Evolutionary conservation across 1,140 invertebrate genomes (phyloP), one percentile per base, ranked within the genome.

Genomic region (Neodiprion lecontei): DNA sequence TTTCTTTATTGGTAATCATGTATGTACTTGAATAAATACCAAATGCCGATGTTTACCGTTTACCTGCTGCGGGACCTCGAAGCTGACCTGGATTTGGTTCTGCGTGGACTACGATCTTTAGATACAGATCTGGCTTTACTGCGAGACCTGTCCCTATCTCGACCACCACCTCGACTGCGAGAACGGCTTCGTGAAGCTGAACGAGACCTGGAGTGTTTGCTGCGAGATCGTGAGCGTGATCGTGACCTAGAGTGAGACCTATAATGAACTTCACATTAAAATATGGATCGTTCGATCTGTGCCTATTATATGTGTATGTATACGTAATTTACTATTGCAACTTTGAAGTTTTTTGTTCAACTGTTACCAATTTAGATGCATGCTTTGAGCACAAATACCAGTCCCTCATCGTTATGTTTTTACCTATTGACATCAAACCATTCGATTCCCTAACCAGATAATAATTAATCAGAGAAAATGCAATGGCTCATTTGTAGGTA

Each of bases 71-170:
- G 83, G 14, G 84, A 85, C 81, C 85, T 84, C 48, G 85, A 88
- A 48, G 80, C 80, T 23, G 86, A 87, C 77, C 84, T 82, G 23
- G 86, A 88, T 75, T 84, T 85, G n/a, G 84, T 83, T 74, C 83
- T 84, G 73, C 85, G 83, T 66, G 85, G 88, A 80, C 88, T 89
- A 66, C 89, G 84, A 79, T 88, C 87, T 77, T 88, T 88, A 9
- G 91, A 90, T 77, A 83, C 81, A 74, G 89, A 79, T 88, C 89
- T 83, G 86, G 89, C 67, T 82, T 92, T 82, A 88, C 90, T 88
- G 88, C 91, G 85, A 86, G 86, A 85, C 67, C 80, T 83, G 65
- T 81, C 80, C 77, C 81, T 80, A 66, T 74, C 78, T 71, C 79
- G 79, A 21, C 78, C 80, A 67, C 75, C 65, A 68, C 65, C 80